These are phyloP conservation scores for Siniperca undulata DNA, from an alignment of 2,797 vertebrate genomes.

Conservation along the genomic window DNA sequence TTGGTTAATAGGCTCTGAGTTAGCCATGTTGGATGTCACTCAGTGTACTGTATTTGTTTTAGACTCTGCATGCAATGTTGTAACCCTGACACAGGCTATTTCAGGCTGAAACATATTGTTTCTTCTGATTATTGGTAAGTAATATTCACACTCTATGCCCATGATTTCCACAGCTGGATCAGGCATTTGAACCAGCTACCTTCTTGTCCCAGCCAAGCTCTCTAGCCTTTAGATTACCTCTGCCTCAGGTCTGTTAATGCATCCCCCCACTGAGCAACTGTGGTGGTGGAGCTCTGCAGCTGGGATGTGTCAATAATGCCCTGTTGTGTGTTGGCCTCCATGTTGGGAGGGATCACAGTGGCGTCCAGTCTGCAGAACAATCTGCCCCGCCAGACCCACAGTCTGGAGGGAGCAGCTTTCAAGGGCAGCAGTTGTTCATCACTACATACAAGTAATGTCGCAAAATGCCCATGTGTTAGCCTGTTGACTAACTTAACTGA, in stretches of 20 bases:
- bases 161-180: constrained; percentile 28
- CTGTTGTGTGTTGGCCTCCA: constrained; percentile 71
- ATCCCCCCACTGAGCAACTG: constrained; percentile 72
- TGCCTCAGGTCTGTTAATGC: constrained; percentile 35
- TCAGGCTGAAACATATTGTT: constrained; percentile 31
- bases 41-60: not conserved
- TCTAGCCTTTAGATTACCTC: constrained; percentile 27
- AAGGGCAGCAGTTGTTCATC: constrained; percentile 80
- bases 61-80: not conserved
- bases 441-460: constrained; percentile 39
- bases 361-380: constrained; percentile 61
- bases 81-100: constrained; percentile 14
- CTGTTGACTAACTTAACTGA: constrained; percentile 62
- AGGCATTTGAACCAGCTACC: constrained; percentile 36
- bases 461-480: constrained; percentile 67
- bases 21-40: not conserved
- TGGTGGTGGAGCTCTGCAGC: constrained; percentile 69
- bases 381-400: constrained; percentile 51
- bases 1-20: not conserved
- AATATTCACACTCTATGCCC: not conserved
- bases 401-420: constrained; percentile 65
- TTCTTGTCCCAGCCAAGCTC: not conserved
- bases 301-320: constrained; percentile 78
- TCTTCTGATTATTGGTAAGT: constrained; percentile 14
- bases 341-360: constrained; percentile 67